Evolutionary conservation across 2,797 vertebrate species (phyloP), one percentile per base, ranked within the genome.

Genomic region (Falco peregrinus): DNA sequence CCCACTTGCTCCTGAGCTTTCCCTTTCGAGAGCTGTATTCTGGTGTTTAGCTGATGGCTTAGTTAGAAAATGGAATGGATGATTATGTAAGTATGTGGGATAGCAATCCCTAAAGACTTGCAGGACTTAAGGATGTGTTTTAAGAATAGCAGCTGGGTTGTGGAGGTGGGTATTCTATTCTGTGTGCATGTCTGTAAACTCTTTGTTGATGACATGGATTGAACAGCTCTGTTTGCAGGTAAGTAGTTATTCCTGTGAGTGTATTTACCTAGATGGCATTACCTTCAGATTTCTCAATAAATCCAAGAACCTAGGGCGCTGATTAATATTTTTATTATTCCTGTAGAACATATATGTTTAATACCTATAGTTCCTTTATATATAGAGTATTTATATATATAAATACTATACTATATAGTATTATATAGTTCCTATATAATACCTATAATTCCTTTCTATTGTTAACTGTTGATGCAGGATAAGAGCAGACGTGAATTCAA

Each of bases 391-490:
- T 37, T 37, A 39, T 39, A 39, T 39, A 39, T 39, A 39, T 11
- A 39, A 39, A 39, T 39, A 39, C 37, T 39, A 39, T 39, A 39
- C 11, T 37, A 37, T 37, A 37, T 37, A 39, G 37, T 39, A 39
- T 39, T 39, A 39, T 39, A 39, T 39, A 39, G 37, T 39, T 39
- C 37, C 37, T 39, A 39, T 39, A 39, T 94, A 94, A 90, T 77
- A 77, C 71, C 59, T 12, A 1, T 94, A 95, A 95, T 95, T 39
- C 91, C 84, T 87, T 96, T 85, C 81, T 95, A 35, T 93, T 97
- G 89, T 92, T 95, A 95, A 83, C 95, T 82, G 33, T 69, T 95
- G 65, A 65, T 90, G 51, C 69, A 89, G 92, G 68, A 50, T 54
- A 83, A 85, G 51, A 59, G 39, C 39, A 59, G 24, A n/a, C 50